phyloP scores from a whole-genome alignment of 1,140 invertebrate species.

The Leptinotarsa texana region DNA sequence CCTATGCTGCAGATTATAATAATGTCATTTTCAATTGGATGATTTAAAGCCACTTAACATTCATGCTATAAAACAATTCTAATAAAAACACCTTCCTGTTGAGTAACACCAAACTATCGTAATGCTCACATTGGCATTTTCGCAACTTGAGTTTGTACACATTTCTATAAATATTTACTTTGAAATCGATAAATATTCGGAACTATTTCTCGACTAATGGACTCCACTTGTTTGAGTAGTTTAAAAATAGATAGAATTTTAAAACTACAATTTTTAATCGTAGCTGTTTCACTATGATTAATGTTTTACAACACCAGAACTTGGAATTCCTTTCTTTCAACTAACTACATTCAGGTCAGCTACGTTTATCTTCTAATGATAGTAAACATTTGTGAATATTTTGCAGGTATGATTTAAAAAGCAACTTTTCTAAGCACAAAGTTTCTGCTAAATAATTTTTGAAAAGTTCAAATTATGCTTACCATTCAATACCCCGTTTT shows the following conservation, averaged over 20 bases:
- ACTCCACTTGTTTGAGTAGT: neutral
- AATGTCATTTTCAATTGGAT: neutral
- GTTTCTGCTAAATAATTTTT: neutral
- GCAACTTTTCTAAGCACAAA: no score
- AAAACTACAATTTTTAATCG: neutral
- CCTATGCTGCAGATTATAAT: neutral
- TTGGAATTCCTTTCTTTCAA: no score
- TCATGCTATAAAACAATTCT: neutral
- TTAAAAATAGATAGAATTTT: slow-evolving; percentile 1
- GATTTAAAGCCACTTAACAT: neutral
- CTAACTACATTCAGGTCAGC: no score
- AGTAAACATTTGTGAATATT: no score
- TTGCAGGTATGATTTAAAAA: no score
- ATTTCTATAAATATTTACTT: slow-evolving; percentile 10
- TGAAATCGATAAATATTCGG: slow-evolving; percentile 6
- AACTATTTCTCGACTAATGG: neutral
- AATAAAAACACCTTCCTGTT: neutral
- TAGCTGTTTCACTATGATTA: no score
- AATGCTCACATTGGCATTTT: neutral
- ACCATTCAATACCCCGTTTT: slow-evolving; percentile 24
- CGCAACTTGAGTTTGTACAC: neutral
- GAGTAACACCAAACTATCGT: neutral
- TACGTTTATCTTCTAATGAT: no score
- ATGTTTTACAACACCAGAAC: no score
- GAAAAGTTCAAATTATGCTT: slow-evolving; percentile 5